These are phyloP conservation scores for Papilio aristodemus DNA, from an alignment of 1,140 invertebrate species.

Conservation along the genomic window DNA sequence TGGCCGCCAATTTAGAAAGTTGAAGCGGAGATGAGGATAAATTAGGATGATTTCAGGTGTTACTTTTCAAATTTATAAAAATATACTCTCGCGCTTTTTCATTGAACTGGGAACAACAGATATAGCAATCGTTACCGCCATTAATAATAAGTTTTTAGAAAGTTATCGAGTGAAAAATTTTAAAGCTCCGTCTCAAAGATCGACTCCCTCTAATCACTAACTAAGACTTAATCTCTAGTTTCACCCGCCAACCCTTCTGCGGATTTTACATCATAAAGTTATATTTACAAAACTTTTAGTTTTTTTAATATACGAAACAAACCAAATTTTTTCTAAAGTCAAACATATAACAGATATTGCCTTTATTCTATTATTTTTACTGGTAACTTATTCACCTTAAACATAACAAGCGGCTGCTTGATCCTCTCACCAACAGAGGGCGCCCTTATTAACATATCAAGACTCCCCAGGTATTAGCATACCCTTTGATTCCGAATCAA, in stretches of 20 bases:
- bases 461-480: slow-evolving; percentile 61
- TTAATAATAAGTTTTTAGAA: no score
- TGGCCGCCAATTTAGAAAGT: slow-evolving; percentile 49
- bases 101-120: not conserved
- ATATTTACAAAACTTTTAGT: no score
- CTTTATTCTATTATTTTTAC: not conserved
- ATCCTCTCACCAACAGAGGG: slow-evolving; percentile 64
- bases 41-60: slow-evolving; percentile 37
- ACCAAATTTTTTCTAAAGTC: no score
- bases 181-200: no score
- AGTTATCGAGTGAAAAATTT: no score
- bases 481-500: slow-evolving; percentile 66
- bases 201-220: no score
- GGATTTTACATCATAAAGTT: no score
- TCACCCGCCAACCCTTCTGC: no score
- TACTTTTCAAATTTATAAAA: slow-evolving; percentile 7
- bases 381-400: not conserved
- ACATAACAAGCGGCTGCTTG: slow-evolving; percentile 47
- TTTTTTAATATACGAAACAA: no score
- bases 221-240: no score
- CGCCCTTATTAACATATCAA: slow-evolving; percentile 60
- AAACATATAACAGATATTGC: not conserved
- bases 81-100: not conserved
- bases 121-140: not conserved
- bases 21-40: slow-evolving; percentile 28